Conservation (phyloP, 2,113 vertebrate species). For the Excalfactoria chinensis region DNA sequence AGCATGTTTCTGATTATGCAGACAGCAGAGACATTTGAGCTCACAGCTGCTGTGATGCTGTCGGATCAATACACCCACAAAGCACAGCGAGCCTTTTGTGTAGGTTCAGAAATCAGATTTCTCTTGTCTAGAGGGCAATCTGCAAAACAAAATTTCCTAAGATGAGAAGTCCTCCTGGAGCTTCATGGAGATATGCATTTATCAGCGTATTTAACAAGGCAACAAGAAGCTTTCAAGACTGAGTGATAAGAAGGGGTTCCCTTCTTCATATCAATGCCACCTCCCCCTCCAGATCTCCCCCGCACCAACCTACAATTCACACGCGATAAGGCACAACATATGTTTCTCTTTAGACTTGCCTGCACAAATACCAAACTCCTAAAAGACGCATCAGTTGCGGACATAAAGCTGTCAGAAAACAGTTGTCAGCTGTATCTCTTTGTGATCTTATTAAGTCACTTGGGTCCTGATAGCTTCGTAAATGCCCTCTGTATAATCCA, state of each 20-base stretch:
- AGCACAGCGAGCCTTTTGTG: slow-evolving; percentile 20
- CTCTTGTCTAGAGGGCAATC: slow-evolving; percentile 17
- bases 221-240: neutral
- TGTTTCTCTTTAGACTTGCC: slow-evolving; percentile 44
- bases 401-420: slow-evolving; percentile 42
- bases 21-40: slow-evolving; percentile 5
- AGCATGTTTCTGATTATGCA: slow-evolving; percentile 41
- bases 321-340: neutral
- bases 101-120: slow-evolving; percentile 47
- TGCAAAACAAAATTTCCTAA: slow-evolving; percentile 21
- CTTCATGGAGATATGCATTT: neutral
- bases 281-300: neutral
- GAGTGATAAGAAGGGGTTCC: slow-evolving; percentile 3
- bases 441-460: slow-evolving; percentile 20
- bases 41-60: slow-evolving; percentile 45
- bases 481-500: slow-evolving; percentile 38
- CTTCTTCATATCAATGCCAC: neutral
- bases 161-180: neutral
- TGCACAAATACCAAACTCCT: slow-evolving; percentile 10
- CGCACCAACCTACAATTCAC: neutral
- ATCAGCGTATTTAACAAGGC: neutral
- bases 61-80: slow-evolving; percentile 49
- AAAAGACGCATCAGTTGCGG: neutral
- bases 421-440: neutral
- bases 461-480: slow-evolving; percentile 43